Base-by-base conservation (phyloP, 2,888 invertebrate genomes). In the Troides aeacus region DNA sequence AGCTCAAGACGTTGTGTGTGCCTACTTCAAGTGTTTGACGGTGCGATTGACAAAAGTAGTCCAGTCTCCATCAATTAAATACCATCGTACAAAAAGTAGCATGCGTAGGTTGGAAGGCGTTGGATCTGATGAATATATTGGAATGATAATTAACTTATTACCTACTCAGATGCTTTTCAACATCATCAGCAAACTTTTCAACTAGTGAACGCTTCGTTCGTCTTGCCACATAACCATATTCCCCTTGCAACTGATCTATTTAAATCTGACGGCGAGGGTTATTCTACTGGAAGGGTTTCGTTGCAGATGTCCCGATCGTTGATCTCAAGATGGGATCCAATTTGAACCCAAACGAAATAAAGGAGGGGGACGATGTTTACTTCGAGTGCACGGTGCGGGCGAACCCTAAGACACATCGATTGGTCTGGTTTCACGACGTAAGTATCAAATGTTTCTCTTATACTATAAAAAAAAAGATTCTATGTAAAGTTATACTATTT, bases 281-380 rank as follows among this genome's bases (percentile, higher is more conserved):
- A 50, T 50, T 50, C 17, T 18, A 50, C 10, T 50, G 15, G 18
- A 5, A 50, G 17, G 10, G 50, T 18, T 83, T 78, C 83, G 82
- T 93, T 92, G 64, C 94, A 97, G 97, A 96, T 93, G 94, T 95
- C 77, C 97, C 97, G 23, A 95, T 96, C 73, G 96, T 97, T 50
- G 94, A 95, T 74, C 93, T 97, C 77, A 96, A 95, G 90, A 96
- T 97, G 95, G 97, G 97, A 65, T 95, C 96, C 74, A 96, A 95
- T 78, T 92, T 97, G 77, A 97, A 97, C 87, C 96, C 97, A 15
- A 95, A 96, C 77, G 96, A 96, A 86, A 97, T 97, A 84, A 97
- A 97, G 87, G 97, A 97, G 88, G 97, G 97, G 53, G 97, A 97
- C 82, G 97, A 97, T 86, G 97, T 97, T 71, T 97, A 97, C 87